Conservation (phyloP, 2,888 invertebrate genomes). For the Thymelicus acteon region DNA sequence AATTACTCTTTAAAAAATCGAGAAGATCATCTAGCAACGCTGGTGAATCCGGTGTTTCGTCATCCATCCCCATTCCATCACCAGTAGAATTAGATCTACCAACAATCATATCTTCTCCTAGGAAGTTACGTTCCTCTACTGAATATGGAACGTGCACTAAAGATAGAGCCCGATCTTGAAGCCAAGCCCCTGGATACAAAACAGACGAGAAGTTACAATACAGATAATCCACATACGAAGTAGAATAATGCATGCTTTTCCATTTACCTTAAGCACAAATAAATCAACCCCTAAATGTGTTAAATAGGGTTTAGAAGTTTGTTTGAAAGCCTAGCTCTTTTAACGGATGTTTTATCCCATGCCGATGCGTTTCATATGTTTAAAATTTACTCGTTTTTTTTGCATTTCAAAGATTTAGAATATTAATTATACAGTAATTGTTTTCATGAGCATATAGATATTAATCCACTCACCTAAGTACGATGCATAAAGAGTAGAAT, state of each 20-base stretch:
- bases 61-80: conserved; percentile 66
- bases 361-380: too few relatives aligned
- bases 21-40: conserved; percentile 79
- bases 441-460: not conserved
- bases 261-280: too few relatives aligned
- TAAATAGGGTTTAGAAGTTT: too few relatives aligned
- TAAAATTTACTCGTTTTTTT: too few relatives aligned
- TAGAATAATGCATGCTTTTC: too few relatives aligned
- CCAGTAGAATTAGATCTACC: conserved; percentile 78
- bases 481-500: conserved; percentile 69
- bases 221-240: too few relatives aligned
- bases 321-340: too few relatives aligned
- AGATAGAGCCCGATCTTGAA: conserved; percentile 62
- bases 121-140: conserved; percentile 70
- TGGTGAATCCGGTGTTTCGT: conserved; percentile 75
- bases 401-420: too few relatives aligned
- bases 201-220: not conserved
- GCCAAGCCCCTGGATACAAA: conserved; percentile 63
- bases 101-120: conserved; percentile 70
- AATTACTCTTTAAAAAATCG: conserved; percentile 63
- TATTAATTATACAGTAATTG: too few relatives aligned
- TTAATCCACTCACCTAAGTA: conserved; percentile 63
- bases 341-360: too few relatives aligned
- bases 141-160: conserved; percentile 63
- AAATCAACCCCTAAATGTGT: too few relatives aligned